These are phyloP conservation scores for Bombus difficillimus DNA, from an alignment of 1,140 invertebrate species.

Conservation along the genomic window DNA sequence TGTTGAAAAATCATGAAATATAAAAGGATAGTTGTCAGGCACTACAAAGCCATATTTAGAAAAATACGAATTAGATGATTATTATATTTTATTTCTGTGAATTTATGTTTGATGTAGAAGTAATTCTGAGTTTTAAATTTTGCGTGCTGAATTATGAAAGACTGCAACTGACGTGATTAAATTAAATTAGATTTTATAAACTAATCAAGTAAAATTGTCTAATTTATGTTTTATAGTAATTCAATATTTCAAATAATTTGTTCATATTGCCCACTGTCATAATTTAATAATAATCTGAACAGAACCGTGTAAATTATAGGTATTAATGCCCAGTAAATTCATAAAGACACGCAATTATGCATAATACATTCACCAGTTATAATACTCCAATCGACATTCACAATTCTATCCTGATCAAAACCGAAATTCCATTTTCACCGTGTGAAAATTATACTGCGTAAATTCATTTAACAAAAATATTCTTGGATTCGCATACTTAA, in stretches of 20 bases:
- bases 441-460: not conserved
- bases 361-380: not conserved
- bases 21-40: too few relatives aligned
- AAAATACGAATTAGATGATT: not conserved
- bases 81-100: too few relatives aligned
- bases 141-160: not conserved
- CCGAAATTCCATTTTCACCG: not conserved
- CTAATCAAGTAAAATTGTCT: not conserved
- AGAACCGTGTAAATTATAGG: not conserved
- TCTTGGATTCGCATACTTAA: not conserved
- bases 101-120: not conserved
- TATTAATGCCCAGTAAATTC: slow-evolving; percentile 11
- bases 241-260: not conserved
- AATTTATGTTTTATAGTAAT: not conserved
- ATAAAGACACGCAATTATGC: slow-evolving; percentile 7
- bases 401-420: not conserved
- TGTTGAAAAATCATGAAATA: not conserved
- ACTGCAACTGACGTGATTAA: not conserved
- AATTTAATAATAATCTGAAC: slow-evolving; percentile 2
- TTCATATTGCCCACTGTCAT: not conserved
- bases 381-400: not conserved
- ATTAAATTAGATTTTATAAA: not conserved
- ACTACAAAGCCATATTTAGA: not conserved
- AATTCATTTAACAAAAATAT: not conserved
- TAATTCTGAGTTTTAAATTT: not conserved